Conservation (phyloP, 2,888 invertebrate genomes). For the Drosophila macrospina region DNA sequence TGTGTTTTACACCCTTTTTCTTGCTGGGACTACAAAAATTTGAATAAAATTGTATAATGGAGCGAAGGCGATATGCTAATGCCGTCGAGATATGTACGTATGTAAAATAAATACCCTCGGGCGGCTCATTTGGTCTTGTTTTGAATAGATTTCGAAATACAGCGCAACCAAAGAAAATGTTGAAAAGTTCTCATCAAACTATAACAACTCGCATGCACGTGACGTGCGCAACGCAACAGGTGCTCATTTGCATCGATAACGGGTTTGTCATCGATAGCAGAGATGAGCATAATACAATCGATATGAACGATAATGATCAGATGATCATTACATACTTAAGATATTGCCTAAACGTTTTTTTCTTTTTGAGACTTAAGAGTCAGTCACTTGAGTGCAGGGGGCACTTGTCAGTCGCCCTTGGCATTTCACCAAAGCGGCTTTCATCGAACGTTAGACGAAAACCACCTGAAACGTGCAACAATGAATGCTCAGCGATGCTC, state of each 20-base stretch:
- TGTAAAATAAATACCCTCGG: conserved; percentile 35
- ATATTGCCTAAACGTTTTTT: conserved; percentile 54
- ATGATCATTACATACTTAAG: conserved; percentile 45
- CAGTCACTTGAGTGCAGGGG: conserved; percentile 27
- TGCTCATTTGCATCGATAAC: conserved; percentile 61
- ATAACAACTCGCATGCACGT: conserved; percentile 41
- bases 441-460: conserved; percentile 48
- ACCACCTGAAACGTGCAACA: conserved; percentile 72
- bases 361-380: conserved; percentile 43
- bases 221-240: conserved; percentile 56
- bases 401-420: conserved; percentile 64
- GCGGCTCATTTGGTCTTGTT: conserved; percentile 55
- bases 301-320: conserved; percentile 34
- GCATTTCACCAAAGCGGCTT: conserved; percentile 64
- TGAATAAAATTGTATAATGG: conserved; percentile 78
- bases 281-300: conserved; percentile 52
- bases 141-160: conserved; percentile 53
- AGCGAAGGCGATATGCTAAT: conserved; percentile 54
- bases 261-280: conserved; percentile 35
- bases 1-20: conserved; percentile 55
- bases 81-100: conserved; percentile 41
- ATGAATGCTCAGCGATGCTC: conserved; percentile 53
- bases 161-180: conserved; percentile 43
- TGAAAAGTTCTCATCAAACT: conserved; percentile 61
- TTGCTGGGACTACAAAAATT: conserved; percentile 56